Evolutionary conservation across 2,113 vertebrate genomes (phyloP).

Genomic region (Cyprinodon variegatus): DNA sequence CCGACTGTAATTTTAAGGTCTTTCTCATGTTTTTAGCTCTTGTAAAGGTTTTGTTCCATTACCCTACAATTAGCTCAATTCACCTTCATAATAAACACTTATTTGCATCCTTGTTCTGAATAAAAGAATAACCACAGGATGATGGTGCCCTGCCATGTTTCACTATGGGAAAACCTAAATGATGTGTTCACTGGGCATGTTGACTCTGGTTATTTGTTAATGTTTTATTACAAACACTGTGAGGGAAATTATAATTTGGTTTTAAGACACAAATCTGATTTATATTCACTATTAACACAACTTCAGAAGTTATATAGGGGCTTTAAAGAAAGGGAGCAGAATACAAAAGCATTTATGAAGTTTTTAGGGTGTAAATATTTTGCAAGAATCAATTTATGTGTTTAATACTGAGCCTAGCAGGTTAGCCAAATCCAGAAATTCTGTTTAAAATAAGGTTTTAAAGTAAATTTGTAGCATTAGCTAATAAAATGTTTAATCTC

Average conservation of each 20-base stretch:
- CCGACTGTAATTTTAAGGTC: not conserved
- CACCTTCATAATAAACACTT: not conserved
- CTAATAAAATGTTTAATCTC: not conserved
- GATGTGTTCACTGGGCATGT: not conserved
- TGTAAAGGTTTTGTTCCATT: too few relatives aligned
- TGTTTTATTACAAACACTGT: not conserved
- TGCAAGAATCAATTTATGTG: not conserved
- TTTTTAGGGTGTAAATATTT: not conserved
- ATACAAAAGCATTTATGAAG: not conserved
- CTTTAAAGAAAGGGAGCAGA: not conserved
- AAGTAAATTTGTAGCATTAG: not conserved
- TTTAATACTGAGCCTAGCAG: not conserved
- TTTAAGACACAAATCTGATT: not conserved
- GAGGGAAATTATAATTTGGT: not conserved
- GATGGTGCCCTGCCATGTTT: not conserved
- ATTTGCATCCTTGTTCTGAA: not conserved
- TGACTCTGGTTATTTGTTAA: not conserved
- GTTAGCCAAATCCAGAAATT: not conserved
- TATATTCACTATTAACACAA: not conserved
- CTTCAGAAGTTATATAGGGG: not conserved
- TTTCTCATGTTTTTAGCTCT: not conserved
- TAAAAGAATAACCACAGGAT: not conserved
- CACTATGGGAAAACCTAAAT: not conserved
- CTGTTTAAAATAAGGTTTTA: not conserved
- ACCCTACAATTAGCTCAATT: too few relatives aligned